Evolutionary conservation across 2,113 vertebrate genomes (phyloP).

Genomic region (Chamaetylas fuelleborni): DNA sequence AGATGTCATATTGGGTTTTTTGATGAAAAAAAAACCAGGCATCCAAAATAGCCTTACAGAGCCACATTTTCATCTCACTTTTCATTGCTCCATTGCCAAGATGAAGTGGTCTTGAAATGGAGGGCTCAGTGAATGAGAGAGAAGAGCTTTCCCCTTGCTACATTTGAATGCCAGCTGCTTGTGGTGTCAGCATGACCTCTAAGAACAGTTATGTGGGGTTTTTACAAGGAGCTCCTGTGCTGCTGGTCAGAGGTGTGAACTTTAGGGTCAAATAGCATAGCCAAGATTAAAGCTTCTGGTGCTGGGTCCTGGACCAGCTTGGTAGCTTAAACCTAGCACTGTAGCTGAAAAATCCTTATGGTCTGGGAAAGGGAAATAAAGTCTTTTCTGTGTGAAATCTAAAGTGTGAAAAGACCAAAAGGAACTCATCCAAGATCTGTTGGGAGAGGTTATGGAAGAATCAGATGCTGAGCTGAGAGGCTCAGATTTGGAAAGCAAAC

Average conservation of each 20-base stretch:
- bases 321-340: not conserved
- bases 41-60: constrained; percentile 18
- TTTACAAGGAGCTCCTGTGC: not conserved
- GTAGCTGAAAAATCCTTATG: not conserved
- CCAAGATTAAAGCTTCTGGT: not conserved
- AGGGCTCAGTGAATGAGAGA: not conserved
- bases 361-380: not conserved
- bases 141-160: not conserved
- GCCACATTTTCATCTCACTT: not conserved
- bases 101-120: not conserved
- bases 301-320: not conserved
- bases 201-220: not conserved
- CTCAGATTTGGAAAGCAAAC: not conserved
- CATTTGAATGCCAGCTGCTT: not conserved
- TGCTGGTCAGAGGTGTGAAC: not conserved
- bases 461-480: not conserved
- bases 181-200: not conserved
- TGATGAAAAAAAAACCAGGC: not conserved
- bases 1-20: not conserved
- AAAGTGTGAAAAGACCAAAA: not conserved
- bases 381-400: not conserved
- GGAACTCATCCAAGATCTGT: not conserved
- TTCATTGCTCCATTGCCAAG: not conserved
- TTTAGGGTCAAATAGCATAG: not conserved
- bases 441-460: not conserved